Evolutionary conservation across 2,888 invertebrate species (phyloP), one percentile per base, ranked within the genome.

Genomic region (Agrotis ipsilon): DNA sequence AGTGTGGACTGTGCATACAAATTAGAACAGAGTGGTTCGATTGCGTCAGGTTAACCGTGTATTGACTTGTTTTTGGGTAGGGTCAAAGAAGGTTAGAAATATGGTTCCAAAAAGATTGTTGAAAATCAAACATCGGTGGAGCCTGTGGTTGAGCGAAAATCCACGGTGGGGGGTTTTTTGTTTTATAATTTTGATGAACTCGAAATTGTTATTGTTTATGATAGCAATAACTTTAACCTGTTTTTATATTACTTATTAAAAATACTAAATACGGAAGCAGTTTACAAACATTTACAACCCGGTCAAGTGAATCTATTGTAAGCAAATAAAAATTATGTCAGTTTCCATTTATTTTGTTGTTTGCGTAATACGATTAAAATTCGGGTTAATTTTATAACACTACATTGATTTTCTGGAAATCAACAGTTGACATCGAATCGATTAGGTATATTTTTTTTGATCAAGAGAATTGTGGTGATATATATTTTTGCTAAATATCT

Each of bases 1-100:
- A 81, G 76, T 72, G 58, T 64, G 58, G 66, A 66, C 66, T 69
- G 43, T 67, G 84, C 78, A 85, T 85, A 80, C 72, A 72, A 74
- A 84, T 83, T 67, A 59, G 70, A 49, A 48, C 48, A 64, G 32
- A 63, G 52, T 66, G 27, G 48, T 63, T 57, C n/a, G 54, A 73
- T 82, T 82, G 58, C 82, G 61, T 82, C 68, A 84, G n/a, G 61
- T 68, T 58, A 1, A 45, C 27, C 52, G 16, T 51, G 54, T 80
- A 62, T 80, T 19, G 80, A 74, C 57, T 54, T 60, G 67, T 58
- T 39, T n/a, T 32, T 24, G 21, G 0, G 6, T 46, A 59, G 54
- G 74, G 52, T 63, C 57, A 58, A 13, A 1, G 13, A 48, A 62
- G 61, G 54, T 76, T 46, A 54, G 7, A 32, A 32, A 32, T 32